A percentile compares a stretch with the other conserved stretches of the same genome.
phyloP scores from a whole-genome alignment of 2,888 invertebrate genomes.

The Noctuana brunneofusca region DNA sequence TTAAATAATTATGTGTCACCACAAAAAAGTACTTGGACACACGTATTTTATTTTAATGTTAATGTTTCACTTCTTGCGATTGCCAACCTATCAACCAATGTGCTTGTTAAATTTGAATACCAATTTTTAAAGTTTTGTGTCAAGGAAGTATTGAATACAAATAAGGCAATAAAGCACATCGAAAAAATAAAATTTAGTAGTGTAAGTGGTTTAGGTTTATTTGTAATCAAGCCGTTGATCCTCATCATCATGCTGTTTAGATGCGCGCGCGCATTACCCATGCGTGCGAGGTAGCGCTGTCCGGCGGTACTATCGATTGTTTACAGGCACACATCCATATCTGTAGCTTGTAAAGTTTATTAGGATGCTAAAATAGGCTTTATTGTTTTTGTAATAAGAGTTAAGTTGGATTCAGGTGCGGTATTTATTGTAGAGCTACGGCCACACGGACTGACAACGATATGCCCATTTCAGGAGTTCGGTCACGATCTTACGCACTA shows the following conservation, averaged over 20 bases:
- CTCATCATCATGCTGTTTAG: slow-evolving; percentile 71
- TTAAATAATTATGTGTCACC: too few relatives aligned
- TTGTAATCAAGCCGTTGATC: slow-evolving; percentile 49
- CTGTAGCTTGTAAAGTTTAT: slow-evolving; percentile 42
- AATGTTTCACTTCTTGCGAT: neutral
- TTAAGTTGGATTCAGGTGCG: slow-evolving; percentile 35
- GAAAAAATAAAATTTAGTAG: slow-evolving; percentile 64
- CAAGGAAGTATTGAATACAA: slow-evolving; percentile 69
- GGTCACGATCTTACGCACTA: slow-evolving; percentile 72
- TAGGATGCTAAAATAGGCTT: slow-evolving; percentile 39
- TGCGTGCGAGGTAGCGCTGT: slow-evolving; percentile 64
- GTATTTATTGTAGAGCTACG: slow-evolving; percentile 31
- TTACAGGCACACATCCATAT: slow-evolving; percentile 58
- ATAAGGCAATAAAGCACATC: slow-evolving; percentile 62
- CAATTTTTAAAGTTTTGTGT: slow-evolving; percentile 48
- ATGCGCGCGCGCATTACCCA: slow-evolving; percentile 69
- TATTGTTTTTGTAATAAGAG: slow-evolving; percentile 54
- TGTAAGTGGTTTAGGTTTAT: slow-evolving; percentile 55
- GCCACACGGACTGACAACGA: slow-evolving; percentile 53
- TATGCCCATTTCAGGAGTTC: slow-evolving; percentile 74
- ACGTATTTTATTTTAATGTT: too few relatives aligned
- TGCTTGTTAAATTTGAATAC: slow-evolving; percentile 38
- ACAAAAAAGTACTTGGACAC: too few relatives aligned
- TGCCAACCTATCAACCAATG: neutral
- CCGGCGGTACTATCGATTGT: slow-evolving; percentile 71